A percentile compares a stretch with the other conserved stretches of the same genome.
phyloP scores from a whole-genome alignment of 2,113 vertebrate species.

The Tachysurus vachellii region DNA sequence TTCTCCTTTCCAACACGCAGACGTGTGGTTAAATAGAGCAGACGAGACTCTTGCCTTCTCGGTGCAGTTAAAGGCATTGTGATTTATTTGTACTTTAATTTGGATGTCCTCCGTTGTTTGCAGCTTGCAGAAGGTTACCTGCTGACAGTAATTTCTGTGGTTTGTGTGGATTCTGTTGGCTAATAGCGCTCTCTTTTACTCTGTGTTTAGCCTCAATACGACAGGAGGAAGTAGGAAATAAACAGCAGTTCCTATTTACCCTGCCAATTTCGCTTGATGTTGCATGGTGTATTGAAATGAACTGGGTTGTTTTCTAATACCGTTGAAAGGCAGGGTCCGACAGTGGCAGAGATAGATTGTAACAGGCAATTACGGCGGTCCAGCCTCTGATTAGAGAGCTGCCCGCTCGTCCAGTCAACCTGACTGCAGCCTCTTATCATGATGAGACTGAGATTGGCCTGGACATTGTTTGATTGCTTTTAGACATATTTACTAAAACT shows the following conservation, averaged over 20 bases:
- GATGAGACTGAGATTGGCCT: constrained; percentile 59
- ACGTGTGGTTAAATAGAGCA: constrained; percentile 9
- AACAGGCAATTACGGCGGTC: constrained; percentile 57
- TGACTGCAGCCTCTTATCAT: constrained; percentile 55
- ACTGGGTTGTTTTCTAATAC: constrained; percentile 68
- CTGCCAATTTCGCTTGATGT: constrained; percentile 75
- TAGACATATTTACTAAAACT: constrained; percentile 65
- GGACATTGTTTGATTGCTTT: constrained; percentile 64
- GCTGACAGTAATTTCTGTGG: constrained; percentile 72
- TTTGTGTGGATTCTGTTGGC: constrained; percentile 73
- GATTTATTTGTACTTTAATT: constrained; percentile 75
- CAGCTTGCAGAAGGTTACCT: constrained; percentile 60
- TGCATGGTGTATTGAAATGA: constrained; percentile 75
- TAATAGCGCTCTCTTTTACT: constrained; percentile 62
- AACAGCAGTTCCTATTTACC: constrained; percentile 66
- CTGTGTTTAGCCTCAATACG: constrained; percentile 65
- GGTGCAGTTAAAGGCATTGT: constrained; percentile 65
- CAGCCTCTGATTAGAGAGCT: constrained; percentile 66
- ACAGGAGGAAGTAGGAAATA: constrained; percentile 72
- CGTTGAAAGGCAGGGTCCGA: constrained; percentile 51
- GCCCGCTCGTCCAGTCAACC: constrained; percentile 57
- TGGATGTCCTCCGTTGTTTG: constrained; percentile 65
- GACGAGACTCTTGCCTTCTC: constrained; percentile 49
- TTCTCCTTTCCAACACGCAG: constrained; percentile 29
- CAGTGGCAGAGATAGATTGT: constrained; percentile 61